These are phyloP conservation scores for Nesogale talazaci DNA, from an alignment of 2,113 vertebrate genomes.

Conservation along the genomic window DNA sequence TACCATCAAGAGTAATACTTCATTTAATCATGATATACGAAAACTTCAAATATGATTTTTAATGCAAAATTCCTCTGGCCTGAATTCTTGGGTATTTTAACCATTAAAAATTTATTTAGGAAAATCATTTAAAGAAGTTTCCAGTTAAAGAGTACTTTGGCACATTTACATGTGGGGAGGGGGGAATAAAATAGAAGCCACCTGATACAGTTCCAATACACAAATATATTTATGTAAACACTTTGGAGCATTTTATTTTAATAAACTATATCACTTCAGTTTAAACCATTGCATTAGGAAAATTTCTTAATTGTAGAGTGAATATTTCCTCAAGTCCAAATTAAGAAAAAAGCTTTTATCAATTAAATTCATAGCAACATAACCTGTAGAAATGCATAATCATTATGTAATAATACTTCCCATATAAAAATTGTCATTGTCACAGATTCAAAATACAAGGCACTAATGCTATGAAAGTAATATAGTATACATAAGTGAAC, in stretches of 20 bases:
- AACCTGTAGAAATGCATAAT: constrained; percentile 71
- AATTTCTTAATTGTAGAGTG: constrained; percentile 78
- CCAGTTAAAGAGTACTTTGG: constrained; percentile 46
- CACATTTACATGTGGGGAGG: constrained; percentile 29
- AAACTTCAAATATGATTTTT: constrained; percentile 54
- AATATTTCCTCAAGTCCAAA: constrained; percentile 78
- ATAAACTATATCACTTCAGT: constrained; percentile 77
- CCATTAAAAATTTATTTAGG: constrained; percentile 54
- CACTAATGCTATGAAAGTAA: constrained; percentile 80
- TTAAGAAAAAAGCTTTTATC: constrained; percentile 78
- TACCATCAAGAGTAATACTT: constrained; percentile 14
- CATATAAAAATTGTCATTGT: constrained; percentile 71
- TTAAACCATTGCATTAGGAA: constrained; percentile 81
- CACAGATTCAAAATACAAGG: constrained; percentile 83
- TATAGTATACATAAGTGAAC: constrained; percentile 70
- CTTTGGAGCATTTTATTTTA: constrained; percentile 68
- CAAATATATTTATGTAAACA: constrained; percentile 69
- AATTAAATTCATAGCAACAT: constrained; percentile 67
- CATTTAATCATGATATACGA: constrained; percentile 31
- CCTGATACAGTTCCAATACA: constrained; percentile 51
- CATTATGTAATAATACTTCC: constrained; percentile 67
- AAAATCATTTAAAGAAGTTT: constrained; percentile 63
- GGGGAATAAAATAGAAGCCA: background rate
- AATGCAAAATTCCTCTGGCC: constrained; percentile 2
- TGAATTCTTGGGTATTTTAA: constrained; percentile 47